These are phyloP conservation scores for Sitobion miscanthi DNA, from an alignment of 1,140 invertebrate species.

Conservation along the genomic window DNA sequence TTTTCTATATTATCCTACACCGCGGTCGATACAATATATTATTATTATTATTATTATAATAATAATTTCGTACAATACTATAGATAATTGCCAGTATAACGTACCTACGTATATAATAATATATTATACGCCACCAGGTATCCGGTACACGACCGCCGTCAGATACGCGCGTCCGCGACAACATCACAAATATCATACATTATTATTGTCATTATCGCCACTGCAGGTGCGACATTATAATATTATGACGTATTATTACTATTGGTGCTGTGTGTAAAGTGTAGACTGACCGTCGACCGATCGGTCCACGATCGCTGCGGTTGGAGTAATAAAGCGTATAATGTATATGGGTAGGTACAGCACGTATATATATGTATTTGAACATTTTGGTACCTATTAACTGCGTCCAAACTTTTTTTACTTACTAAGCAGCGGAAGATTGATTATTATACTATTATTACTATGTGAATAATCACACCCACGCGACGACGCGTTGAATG, in stretches of 20 bases:
- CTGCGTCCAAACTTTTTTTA: not conserved
- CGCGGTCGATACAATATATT: not conserved
- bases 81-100: not conserved
- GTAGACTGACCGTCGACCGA: not conserved
- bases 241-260: no score
- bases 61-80: not conserved
- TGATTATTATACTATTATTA: not conserved
- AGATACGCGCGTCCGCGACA: not conserved
- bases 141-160: not conserved
- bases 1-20: not conserved
- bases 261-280: not conserved
- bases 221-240: not conserved
- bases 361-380: no score
- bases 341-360: not conserved
- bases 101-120: not conserved
- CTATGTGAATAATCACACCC: not conserved
- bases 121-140: not conserved
- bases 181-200: not conserved
- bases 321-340: not conserved
- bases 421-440: not conserved
- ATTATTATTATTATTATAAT: not conserved
- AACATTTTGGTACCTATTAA: not conserved
- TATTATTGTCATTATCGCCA: not conserved
- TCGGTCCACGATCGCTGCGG: not conserved
- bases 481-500: not conserved